Conservation (phyloP, 2,888 invertebrate species). For the Catocala sponsa region DNA sequence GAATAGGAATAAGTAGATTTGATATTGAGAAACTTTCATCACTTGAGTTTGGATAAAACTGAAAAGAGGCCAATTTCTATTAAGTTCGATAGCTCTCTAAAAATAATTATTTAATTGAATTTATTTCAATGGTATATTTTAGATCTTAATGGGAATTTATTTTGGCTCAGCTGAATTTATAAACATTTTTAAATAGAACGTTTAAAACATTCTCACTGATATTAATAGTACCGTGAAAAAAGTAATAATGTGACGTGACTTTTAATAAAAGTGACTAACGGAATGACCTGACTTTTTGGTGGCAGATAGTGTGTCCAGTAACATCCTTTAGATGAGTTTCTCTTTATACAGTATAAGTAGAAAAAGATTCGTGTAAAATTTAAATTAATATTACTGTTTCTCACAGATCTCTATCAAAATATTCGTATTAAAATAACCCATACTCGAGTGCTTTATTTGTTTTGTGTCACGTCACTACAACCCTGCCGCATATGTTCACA, state of each 20-base stretch:
- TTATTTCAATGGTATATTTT: background rate
- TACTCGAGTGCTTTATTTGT: background rate
- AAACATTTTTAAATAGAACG: too few relatives aligned
- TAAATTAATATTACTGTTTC: too few relatives aligned
- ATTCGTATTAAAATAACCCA: background rate
- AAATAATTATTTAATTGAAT: background rate
- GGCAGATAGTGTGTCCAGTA: too few relatives aligned
- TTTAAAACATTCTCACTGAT: too few relatives aligned
- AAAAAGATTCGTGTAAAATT: too few relatives aligned
- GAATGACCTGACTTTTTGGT: too few relatives aligned
- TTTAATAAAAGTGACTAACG: too few relatives aligned
- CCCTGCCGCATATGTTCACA: constrained; percentile 20
- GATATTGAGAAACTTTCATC: constrained; percentile 13
- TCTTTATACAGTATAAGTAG: too few relatives aligned
- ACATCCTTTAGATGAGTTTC: too few relatives aligned
- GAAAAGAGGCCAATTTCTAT: constrained; percentile 8
- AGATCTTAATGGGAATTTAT: background rate
- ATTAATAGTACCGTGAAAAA: too few relatives aligned
- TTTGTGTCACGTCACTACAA: constrained; percentile 32
- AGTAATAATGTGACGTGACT: too few relatives aligned
- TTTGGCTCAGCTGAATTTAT: background rate
- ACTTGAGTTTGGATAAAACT: constrained; percentile 14
- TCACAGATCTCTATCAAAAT: too few relatives aligned
- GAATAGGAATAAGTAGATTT: constrained; percentile 13
- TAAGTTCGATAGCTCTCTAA: background rate